These are phyloP conservation scores for Balanococcus diminutus DNA, from an alignment of 2,888 invertebrate species.

Conservation along the genomic window DNA sequence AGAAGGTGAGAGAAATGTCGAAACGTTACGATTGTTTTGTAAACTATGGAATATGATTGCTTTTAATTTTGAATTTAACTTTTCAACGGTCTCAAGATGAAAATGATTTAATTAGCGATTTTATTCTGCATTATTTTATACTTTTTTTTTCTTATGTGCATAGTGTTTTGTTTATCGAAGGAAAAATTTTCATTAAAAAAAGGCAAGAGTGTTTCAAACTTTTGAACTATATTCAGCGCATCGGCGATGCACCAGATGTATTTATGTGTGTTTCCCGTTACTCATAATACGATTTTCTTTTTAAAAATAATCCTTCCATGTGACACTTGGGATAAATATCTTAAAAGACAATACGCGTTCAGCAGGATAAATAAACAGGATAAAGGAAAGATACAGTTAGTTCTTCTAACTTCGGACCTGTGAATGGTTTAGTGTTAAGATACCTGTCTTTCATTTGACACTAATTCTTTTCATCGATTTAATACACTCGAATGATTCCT, in stretches of 20 bases:
- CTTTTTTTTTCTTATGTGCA: too few relatives aligned
- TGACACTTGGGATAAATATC: slow-evolving; percentile 8
- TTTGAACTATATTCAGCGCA: too few relatives aligned
- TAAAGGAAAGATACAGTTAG: background rate
- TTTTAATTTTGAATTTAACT: background rate
- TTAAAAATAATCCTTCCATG: background rate
- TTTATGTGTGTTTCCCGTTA: background rate
- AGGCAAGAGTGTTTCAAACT: too few relatives aligned
- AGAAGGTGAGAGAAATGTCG: slow-evolving; percentile 13
- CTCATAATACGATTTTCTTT: background rate
- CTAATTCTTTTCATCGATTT: background rate
- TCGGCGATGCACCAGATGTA: too few relatives aligned
- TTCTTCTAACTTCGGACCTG: background rate
- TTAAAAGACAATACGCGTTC: background rate
- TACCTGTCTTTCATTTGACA: background rate
- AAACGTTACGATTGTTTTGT: slow-evolving; percentile 12
- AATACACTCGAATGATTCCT: background rate
- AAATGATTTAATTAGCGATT: background rate
- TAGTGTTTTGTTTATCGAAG: too few relatives aligned
- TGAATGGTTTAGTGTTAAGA: background rate
- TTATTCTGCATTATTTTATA: too few relatives aligned
- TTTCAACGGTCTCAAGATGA: background rate
- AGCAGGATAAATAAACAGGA: slow-evolving; percentile 16
- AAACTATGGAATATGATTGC: background rate
- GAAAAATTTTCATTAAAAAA: too few relatives aligned